A percentile compares a stretch with the other conserved stretches of the same genome.
Conservation (phyloP, 37 sponge, comb jelly and placozoan genomes). For the Haliclona indistincta region DNA sequence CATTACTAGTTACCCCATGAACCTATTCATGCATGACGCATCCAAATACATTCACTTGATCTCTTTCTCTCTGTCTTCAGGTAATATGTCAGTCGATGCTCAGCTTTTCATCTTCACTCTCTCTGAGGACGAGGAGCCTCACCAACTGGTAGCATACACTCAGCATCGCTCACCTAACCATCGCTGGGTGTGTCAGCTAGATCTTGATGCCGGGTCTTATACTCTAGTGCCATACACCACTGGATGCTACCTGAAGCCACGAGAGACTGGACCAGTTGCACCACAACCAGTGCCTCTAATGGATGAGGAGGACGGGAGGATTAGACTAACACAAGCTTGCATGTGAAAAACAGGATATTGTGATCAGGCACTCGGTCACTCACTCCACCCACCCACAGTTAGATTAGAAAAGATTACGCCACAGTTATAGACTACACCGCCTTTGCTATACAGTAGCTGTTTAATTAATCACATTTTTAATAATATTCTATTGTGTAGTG, state of each 20-base stretch:
- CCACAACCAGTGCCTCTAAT: not conserved
- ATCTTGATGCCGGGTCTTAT: slow-evolving; percentile 63
- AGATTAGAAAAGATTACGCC: too few species aligned
- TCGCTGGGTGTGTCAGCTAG: slow-evolving; percentile 44
- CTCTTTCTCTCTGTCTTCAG: too few species aligned
- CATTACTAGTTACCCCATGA: too few species aligned
- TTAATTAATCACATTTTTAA: too few species aligned
- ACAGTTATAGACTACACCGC: too few species aligned
- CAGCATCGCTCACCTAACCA: slow-evolving; percentile 51
- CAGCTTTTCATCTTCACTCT: slow-evolving; percentile 54
- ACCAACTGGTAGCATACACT: slow-evolving; percentile 53
- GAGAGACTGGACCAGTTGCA: slow-evolving; percentile 8
- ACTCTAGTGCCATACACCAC: slow-evolving; percentile 70
- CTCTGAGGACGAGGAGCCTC: slow-evolving; percentile 47
- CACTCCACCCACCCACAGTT: too few species aligned
- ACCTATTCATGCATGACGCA: too few species aligned
- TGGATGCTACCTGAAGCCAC: slow-evolving; percentile 63
- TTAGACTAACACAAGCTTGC: not conserved
- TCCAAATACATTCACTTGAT: too few species aligned
- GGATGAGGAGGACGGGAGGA: not conserved
- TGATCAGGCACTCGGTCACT: too few species aligned
- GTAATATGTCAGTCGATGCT: slow-evolving; percentile 29
- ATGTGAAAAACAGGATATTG: slow-evolving; percentile 1
- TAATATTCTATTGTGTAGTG: too few species aligned
- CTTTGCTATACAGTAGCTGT: too few species aligned